These are phyloP conservation scores for Centropus bengalensis DNA, from an alignment of 2,113 vertebrate genomes.

Conservation along the genomic window DNA sequence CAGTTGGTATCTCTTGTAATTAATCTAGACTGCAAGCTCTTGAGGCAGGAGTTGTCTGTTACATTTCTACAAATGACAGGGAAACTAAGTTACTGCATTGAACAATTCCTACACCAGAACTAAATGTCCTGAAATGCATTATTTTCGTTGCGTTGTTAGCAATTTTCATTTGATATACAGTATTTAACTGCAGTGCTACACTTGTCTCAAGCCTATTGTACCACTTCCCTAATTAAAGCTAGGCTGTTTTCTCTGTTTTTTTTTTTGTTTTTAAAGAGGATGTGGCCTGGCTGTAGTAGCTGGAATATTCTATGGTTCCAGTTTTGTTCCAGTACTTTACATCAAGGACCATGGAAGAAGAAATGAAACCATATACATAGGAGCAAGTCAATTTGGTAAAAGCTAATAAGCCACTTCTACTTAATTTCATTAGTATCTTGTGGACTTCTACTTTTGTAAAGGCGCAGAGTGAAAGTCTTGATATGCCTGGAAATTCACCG, in stretches of 20 bases:
- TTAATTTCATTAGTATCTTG: not conserved
- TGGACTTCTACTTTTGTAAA: conserved; percentile 4
- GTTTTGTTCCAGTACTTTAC: conserved; percentile 87
- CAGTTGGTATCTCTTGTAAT: not conserved
- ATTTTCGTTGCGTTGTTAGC: not conserved
- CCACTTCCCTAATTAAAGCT: not conserved
- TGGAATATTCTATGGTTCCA: conserved; percentile 85
- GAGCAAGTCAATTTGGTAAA: conserved; percentile 89
- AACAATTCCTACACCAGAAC: not conserved
- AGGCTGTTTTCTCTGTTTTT: not conserved
- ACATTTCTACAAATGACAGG: not conserved
- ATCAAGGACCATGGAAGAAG: conserved; percentile 86
- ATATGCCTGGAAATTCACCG: not conserved
- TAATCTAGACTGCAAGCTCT: not conserved
- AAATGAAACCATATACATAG: conserved; percentile 79
- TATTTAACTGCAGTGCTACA: not conserved
- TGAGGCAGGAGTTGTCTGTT: not conserved
- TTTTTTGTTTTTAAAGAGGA: conserved; percentile 77
- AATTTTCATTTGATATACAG: not conserved
- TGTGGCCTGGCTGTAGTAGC: conserved; percentile 83
- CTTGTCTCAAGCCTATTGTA: not conserved
- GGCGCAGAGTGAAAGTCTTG: not conserved
- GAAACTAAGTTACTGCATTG: not conserved
- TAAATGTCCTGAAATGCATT: not conserved
- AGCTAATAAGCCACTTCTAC: not conserved